Base-by-base conservation (phyloP, 2,888 invertebrate species). In the Drosophila neotestacea region DNA sequence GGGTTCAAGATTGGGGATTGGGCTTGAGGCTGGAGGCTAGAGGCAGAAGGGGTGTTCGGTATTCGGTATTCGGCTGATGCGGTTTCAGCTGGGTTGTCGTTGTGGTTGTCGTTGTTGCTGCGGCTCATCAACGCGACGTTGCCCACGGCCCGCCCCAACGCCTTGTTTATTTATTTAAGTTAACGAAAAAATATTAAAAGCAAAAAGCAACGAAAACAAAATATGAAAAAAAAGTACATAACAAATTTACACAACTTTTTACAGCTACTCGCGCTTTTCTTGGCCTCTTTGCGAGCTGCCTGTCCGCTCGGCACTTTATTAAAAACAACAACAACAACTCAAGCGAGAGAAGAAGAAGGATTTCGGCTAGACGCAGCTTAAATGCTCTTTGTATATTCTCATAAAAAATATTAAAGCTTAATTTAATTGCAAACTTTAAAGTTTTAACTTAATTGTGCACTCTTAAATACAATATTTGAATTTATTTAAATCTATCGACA, bases 231-330 rank as follows among this genome's bases (percentile, higher is more conserved):
- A 48, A 48, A 62, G 77, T 74, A 79, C 76, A 85, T 88, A 88
- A 88, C 75, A 88, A 85, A 85, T 86, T 88, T 88, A 86, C 85
- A 86, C 88, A 88, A 81, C 79, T 79, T 76, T 78, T 68, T 67
- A 63, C 58, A 51, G 46, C 63, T 47, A 36, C 67, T 70, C 60
- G 63, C 63, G 47, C 58, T 72, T 81, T 72, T 65, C 55, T 68
- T 61, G 48, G 64, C 62, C 68, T 56, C 70, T 71, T 13, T 27
- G 16, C 16, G 16, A 16, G 16, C 16, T 60, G 39, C 7, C 42
- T 50, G 13, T 46, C 22, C 64, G 61, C 67, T 63, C 76, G 65
- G 75, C 75, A 88, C 88, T 88, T 83, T 88, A 85, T 88, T 88
- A 85, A 83, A 85, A 83, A 67, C 70, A 82, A 82, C 70, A 75